Base-by-base conservation (phyloP, 2,797 vertebrate species). In the Myripristis jacobus region DNA sequence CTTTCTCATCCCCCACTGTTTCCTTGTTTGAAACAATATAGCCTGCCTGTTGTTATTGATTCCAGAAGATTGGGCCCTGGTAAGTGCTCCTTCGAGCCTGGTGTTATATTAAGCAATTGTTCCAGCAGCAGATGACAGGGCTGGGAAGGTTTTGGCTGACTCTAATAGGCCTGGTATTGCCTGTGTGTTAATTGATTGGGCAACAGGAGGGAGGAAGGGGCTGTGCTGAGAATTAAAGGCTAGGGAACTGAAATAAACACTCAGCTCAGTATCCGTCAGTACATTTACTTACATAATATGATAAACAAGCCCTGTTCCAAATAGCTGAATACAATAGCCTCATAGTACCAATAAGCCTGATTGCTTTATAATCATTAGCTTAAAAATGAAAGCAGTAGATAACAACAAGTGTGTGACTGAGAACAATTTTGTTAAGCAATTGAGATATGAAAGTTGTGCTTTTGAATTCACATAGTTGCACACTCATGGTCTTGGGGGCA, bases 111-210 rank as follows among this genome's bases (percentile, higher is more conserved):
- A 95, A 96, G 94, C 94, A 93, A 94, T 96, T 94, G 94, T 93
- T 96, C 90, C 95, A 94, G 88, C 72, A 91, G 93, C 92, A 89
- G 93, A 94, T 94, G 95, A 96, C 95, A 95, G 87, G 91, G 91
- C 91, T 93, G 92, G 93, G 92, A 89, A 87, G 88, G 93, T 93
- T 92, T 93, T 86, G 77, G 91, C 92, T 90, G 92, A 75, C 91
- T 94, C 94, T 95, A 92, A 94, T 93, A 92, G 93, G 88, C 77
- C 91, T 90, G 86, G 91, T 94, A 92, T 94, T 94, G 93, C 91
- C 94, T 88, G 83, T 86, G 92, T 93, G 93, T 94, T 96, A 95
- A 96, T 95, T 96, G 95, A 96, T 95, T 95, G 93, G 93, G 91
- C 85, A 88, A 87, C 90, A 89, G 82, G 91, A 85, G 80, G 72